Conservation (phyloP, 1,140 invertebrate genomes). For the Drosophila cardini region DNA sequence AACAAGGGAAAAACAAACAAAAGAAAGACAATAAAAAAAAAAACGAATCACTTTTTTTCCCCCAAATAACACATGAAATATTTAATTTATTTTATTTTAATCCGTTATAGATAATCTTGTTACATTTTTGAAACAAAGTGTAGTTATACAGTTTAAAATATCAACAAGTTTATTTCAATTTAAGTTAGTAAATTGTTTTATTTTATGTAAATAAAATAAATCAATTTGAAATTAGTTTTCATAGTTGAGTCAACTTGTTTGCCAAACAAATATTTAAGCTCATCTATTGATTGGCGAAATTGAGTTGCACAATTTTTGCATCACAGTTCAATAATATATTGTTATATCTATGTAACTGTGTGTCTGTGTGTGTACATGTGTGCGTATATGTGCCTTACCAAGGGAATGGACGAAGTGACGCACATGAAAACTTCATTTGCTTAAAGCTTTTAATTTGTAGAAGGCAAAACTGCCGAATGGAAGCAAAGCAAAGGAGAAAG, state of each 20-base stretch:
- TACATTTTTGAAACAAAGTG: too few species aligned
- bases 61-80: too few species aligned
- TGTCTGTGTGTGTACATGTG: neutral
- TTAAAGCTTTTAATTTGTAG: slow-evolving; percentile 64
- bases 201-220: too few species aligned
- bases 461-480: too few species aligned
- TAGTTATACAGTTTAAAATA: too few species aligned
- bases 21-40: too few species aligned
- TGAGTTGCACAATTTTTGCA: slow-evolving; percentile 34
- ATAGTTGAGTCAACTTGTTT: neutral
- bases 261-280: slow-evolving; percentile 2
- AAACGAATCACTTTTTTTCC: too few species aligned
- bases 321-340: slow-evolving; percentile 36
- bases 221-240: neutral
- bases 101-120: too few species aligned
- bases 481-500: neutral
- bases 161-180: too few species aligned
- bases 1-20: too few species aligned
- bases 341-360: slow-evolving; percentile 4
- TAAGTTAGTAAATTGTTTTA: too few species aligned
- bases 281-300: slow-evolving; percentile 16
- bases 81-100: too few species aligned
- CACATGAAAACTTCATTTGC: slow-evolving; percentile 58
- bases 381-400: slow-evolving; percentile 1
- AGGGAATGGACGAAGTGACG: slow-evolving; percentile 9